Conservation (phyloP, 2,113 vertebrate species). For the Stomatorhinus ivindoensis region DNA sequence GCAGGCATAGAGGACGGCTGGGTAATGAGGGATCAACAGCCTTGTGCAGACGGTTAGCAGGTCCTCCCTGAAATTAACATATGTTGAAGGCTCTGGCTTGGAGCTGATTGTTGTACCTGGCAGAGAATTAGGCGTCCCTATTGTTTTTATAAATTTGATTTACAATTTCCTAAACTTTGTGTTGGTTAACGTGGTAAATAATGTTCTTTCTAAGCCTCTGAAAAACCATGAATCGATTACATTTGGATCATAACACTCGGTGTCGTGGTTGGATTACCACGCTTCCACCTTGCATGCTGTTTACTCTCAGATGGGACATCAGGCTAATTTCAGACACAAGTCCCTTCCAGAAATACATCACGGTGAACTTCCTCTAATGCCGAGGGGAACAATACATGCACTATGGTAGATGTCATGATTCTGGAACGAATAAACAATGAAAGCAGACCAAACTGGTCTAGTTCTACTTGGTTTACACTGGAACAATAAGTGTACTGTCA, state of each 20-base stretch:
- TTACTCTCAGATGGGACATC: neutral
- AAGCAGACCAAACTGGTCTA: neutral
- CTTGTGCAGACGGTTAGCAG: neutral
- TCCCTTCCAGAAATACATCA: neutral
- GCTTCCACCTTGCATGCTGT: neutral
- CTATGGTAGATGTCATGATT: neutral
- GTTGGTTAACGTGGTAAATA: neutral
- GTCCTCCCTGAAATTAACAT: neutral
- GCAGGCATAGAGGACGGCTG: neutral
- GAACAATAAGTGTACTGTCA: conserved; percentile 1
- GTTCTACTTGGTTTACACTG: neutral
- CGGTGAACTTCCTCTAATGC: neutral
- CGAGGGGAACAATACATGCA: neutral
- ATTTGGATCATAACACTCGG: neutral
- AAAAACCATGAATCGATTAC: neutral
- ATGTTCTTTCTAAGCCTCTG: neutral
- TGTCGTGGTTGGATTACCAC: neutral
- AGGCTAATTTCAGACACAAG: neutral
- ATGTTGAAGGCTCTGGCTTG: neutral
- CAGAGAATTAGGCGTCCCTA: neutral
- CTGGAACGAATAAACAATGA: neutral
- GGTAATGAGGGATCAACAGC: neutral
- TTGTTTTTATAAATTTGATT: neutral
- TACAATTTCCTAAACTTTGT: neutral
- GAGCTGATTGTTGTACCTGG: neutral